A percentile compares a stretch with the other conserved stretches of the same genome.
phyloP scores from a whole-genome alignment of 2,113 vertebrate genomes.

The Glaucomys volans region DNA sequence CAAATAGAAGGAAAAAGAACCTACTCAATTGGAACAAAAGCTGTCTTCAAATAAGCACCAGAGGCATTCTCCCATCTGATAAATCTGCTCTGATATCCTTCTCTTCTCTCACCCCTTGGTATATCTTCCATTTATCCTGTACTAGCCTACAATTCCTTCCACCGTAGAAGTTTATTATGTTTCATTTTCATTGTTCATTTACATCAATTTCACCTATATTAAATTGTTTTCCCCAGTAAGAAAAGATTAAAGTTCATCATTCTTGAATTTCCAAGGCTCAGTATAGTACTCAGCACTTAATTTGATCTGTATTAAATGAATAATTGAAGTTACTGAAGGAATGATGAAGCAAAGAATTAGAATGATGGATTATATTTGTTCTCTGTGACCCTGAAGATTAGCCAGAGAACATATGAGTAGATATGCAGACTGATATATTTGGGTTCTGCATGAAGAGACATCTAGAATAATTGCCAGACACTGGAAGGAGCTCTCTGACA shows the following conservation, averaged over 20 bases:
- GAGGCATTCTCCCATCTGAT: background rate
- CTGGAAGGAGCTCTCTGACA: background rate
- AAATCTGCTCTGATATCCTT: background rate
- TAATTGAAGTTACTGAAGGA: background rate
- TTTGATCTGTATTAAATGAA: background rate
- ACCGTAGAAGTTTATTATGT: background rate
- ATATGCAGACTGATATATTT: background rate
- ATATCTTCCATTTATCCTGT: background rate
- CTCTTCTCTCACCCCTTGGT: background rate
- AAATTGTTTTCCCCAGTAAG: background rate
- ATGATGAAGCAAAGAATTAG: background rate
- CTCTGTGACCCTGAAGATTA: background rate
- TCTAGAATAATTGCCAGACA: background rate
- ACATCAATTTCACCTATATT: background rate
- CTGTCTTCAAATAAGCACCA: background rate
- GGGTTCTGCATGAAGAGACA: slow-evolving; percentile 12
- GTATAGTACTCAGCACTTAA: background rate
- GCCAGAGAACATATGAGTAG: background rate
- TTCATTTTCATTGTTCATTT: slow-evolving; percentile 17
- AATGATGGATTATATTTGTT: background rate
- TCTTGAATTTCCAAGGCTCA: slow-evolving; percentile 1
- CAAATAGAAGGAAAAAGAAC: background rate
- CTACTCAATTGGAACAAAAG: background rate
- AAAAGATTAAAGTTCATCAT: background rate
- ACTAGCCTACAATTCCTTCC: background rate